Base-by-base conservation (phyloP, 2,113 vertebrate species). In the Syrrhaptes paradoxus region DNA sequence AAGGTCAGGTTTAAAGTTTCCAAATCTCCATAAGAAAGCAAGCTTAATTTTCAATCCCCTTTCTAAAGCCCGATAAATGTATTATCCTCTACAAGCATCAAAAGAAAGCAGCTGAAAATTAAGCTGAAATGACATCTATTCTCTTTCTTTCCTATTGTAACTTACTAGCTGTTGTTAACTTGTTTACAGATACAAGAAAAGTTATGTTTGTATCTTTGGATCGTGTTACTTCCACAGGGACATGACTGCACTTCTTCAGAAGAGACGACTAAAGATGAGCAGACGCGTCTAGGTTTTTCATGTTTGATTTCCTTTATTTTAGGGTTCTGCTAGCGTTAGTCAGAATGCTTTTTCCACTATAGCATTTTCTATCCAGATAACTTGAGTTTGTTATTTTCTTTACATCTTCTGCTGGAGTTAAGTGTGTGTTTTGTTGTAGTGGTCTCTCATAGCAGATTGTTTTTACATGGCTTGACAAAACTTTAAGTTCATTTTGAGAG, bases 1-100 rank as follows among this genome's bases (percentile, higher is more conserved):
- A 98, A 98, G 96, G 97, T 98, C 97, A 97, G 96, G 97, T 98
- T 97, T 98, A 96, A 96, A 89, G 88, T 98, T 98, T 97, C 97
- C 90, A 74, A 85, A 97, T 94, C 95, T 93, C 93, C 78, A 49
- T 95, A 96, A 97, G 97, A 97, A 97, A 97, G 93, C 81, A 90
- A 87, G 94, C 79, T 93, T 93, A 90, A 91, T 89, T 96, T 96
- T 83, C 85, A 93, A 67, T 91, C 75, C 89, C 63, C 19, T 90
- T 87, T 85, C 75, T 92, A 77, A 94, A 96, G 66, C 94, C 57
- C 89, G 73, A 89, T 94, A 78, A 90, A 81, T 94, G 88, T 95
- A 90, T 93, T 96, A 93, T 96, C 81, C 66, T 88, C 43, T 58
- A 91, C 79, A 90, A 89, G 52, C 72, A 94, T 93, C 55, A 67